phyloP scores from a whole-genome alignment of 2,888 invertebrate genomes.

The Trichopoda pennipes region DNA sequence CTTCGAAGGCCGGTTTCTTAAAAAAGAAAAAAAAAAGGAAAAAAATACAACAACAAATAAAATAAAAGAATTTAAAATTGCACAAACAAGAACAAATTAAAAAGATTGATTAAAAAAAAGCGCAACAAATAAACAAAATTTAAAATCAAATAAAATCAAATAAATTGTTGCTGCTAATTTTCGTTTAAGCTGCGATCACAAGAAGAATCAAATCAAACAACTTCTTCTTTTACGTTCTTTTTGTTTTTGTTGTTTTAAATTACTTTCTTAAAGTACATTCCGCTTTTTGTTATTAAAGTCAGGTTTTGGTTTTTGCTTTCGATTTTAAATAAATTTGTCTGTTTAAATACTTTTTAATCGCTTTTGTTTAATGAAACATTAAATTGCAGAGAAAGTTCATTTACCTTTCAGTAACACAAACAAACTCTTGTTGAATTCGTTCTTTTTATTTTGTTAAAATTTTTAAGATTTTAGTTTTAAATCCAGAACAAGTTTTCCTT shows the following conservation, averaged over 20 bases:
- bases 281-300: constrained; percentile 21
- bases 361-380: constrained; percentile 1
- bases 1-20: too few species aligned
- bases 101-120: constrained; percentile 38
- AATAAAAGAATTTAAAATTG: constrained; percentile 31
- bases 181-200: neutral
- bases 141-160: constrained; percentile 19
- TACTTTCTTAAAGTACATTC: constrained; percentile 26
- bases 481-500: constrained; percentile 18
- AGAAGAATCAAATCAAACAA: constrained; percentile 34
- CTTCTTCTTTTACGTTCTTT: constrained; percentile 6
- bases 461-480: neutral
- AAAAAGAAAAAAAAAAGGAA: constrained; percentile 26
- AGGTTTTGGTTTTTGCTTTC: constrained; percentile 27
- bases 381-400: constrained; percentile 29
- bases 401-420: constrained; percentile 4
- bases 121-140: constrained; percentile 7
- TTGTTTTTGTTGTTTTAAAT: too few species aligned
- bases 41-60: constrained; percentile 46
- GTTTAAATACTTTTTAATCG: constrained; percentile 7
- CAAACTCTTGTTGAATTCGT: neutral
- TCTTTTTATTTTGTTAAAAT: neutral
- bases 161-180: constrained; percentile 19
- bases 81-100: constrained; percentile 55
- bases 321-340: neutral